phyloP scores from a whole-genome alignment of 2,888 invertebrate species.

The Nebria brevicollis region DNA sequence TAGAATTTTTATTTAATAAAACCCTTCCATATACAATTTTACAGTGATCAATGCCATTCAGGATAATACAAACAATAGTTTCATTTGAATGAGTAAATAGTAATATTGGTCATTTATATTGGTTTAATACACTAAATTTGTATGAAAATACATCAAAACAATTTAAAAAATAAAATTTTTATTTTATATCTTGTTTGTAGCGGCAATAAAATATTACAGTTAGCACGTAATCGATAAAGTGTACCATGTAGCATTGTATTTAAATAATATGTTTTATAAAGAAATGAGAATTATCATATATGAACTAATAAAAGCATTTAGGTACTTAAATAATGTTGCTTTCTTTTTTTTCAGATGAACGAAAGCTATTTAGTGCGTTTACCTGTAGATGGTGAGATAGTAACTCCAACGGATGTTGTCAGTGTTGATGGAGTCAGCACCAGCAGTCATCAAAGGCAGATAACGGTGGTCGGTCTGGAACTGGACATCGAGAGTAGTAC shows the following conservation, averaged over 20 bases:
- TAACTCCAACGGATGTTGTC: slow-evolving; percentile 11
- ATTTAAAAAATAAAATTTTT: no score
- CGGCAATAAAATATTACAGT: no score
- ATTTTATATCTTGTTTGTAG: no score
- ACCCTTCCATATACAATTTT: not conserved
- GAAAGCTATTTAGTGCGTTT: slow-evolving; percentile 52
- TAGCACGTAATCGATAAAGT: no score
- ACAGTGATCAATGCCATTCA: not conserved
- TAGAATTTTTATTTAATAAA: not conserved
- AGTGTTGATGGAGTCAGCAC: not conserved
- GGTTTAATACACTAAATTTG: not conserved
- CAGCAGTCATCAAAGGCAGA: slow-evolving; percentile 51
- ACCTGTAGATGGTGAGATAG: slow-evolving; percentile 40
- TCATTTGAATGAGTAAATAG: not conserved
- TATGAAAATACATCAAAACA: not conserved
- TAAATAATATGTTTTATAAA: no score
- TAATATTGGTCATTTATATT: not conserved
- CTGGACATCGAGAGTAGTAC: slow-evolving; percentile 72
- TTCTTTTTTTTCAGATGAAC: slow-evolving; percentile 55
- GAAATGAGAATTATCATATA: no score
- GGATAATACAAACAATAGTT: not conserved
- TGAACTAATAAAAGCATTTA: not conserved
- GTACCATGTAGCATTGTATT: no score
- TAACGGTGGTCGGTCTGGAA: slow-evolving; percentile 63
- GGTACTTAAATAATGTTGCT: not conserved